Base-by-base conservation (phyloP, 2,113 vertebrate genomes). In the Hipposideros armiger region DNA sequence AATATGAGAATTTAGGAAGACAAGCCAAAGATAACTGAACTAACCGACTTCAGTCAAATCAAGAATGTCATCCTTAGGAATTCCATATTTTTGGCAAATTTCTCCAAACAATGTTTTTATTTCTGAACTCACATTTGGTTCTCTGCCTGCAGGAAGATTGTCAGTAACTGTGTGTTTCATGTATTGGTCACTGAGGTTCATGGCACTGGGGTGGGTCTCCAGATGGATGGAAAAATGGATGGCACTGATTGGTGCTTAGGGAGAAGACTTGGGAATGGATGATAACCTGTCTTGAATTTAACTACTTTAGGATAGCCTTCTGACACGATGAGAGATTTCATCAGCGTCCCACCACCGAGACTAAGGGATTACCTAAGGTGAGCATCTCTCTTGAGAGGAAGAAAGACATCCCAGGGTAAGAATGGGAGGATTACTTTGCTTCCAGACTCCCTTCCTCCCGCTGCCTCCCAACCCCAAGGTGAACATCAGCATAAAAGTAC, bases 11-110 rank as follows among this genome's bases (percentile, higher is more conserved):
- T 40, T 85, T n/a, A 87, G 13, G 66, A 36, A n/a, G n/a, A n/a
- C n/a, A n/a, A 72, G 4, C 11, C 32, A 62, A 17, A 93, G 32
- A 50, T 3, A 26, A 16, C 32, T 26, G 1, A 30, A 92, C 96
- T 95, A 95, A 97, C 96, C 76, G 1, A 0, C 1, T 7, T 52
- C 0, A 4, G 95, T 96, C 19, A 95, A 11, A n/a, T 98, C 94
- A 4, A 97, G 0, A 22, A 98, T 0, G 6, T 97, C 94, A 70
- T 87, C 58, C 30, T 86, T 0, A 56, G 0, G 0, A 36, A 97
- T 76, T 66, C 94, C 94, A 40, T 62, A 0, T 17, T 76, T 0
- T 36, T 50, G 0, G 19, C 83, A 66, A 22, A 84, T 2, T 9
- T 84, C 3, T 14, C 2, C 3, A 91, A 97, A 95, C 30, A 22